Percentiles rank a stretch among this genome's conserved stretches.
Evolutionary conservation across 2,888 invertebrate genomes (phyloP).

Genomic region (Nemapogon koenigi): DNA sequence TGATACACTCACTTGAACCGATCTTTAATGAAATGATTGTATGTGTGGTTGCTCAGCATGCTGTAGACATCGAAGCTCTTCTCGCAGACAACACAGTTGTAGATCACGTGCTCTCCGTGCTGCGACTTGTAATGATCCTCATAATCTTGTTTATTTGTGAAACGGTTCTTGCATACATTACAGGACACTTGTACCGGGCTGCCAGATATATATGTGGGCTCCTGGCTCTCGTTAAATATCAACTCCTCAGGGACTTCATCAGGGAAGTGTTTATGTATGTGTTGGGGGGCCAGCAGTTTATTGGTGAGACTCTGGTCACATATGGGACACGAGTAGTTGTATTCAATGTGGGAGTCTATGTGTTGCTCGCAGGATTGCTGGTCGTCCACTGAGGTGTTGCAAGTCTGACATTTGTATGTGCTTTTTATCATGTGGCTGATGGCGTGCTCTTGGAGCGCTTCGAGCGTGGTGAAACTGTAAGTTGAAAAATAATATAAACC

Average conservation of each 20-base stretch:
- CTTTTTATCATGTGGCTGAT: conserved; percentile 33
- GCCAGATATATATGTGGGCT: background rate
- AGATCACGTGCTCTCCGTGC: conserved; percentile 43
- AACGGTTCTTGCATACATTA: conserved; percentile 54
- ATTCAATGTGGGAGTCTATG: conserved; percentile 35
- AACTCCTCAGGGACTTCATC: conserved; percentile 16
- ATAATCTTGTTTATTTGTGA: conserved; percentile 54
- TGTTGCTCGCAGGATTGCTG: conserved; percentile 38
- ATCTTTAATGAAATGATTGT: conserved; percentile 49
- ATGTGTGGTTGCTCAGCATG: conserved; percentile 60
- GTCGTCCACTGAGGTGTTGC: conserved; percentile 28
- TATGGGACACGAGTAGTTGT: conserved; percentile 41
- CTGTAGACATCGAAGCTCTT: conserved; percentile 61
- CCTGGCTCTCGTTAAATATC: background rate
- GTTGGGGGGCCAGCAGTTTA: conserved; percentile 29
- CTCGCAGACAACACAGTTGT: conserved; percentile 64
- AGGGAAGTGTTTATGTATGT: conserved; percentile 41
- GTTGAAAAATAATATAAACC: conserved; percentile 9
- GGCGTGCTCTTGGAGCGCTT: conserved; percentile 38
- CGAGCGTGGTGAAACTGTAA: conserved; percentile 40
- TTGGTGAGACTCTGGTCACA: conserved; percentile 31
- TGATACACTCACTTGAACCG: conserved; percentile 39
- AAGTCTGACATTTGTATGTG: conserved; percentile 34
- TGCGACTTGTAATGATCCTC: conserved; percentile 55
- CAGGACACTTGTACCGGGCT: conserved; percentile 52